phyloP scores from a whole-genome alignment of 2,113 vertebrate genomes.

The Amphiprion ocellaris region DNA sequence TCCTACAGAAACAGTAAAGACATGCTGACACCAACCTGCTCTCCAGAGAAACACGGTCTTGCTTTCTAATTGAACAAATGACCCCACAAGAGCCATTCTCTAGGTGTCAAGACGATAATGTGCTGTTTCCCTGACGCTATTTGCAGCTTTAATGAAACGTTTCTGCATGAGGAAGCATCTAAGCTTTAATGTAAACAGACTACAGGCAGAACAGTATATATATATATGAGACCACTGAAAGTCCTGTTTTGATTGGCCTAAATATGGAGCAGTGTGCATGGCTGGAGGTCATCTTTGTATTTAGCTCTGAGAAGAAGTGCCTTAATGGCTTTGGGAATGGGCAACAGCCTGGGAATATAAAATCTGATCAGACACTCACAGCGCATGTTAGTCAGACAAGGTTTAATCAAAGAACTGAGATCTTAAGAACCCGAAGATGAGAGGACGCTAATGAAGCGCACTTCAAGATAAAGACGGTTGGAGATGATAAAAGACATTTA shows the following conservation, averaged over 20 bases:
- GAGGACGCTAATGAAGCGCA: not conserved
- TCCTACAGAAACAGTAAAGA: constrained; percentile 24
- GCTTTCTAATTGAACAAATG: constrained; percentile 8
- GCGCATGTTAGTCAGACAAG: constrained; percentile 1
- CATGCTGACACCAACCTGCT: constrained; percentile 39
- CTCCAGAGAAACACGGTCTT: not conserved
- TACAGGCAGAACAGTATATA: not conserved
- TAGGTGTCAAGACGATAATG: constrained; percentile 8
- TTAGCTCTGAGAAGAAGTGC: constrained; percentile 56
- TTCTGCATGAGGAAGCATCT: not conserved
- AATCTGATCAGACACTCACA: constrained; percentile 50
- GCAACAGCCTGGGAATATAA: constrained; percentile 56
- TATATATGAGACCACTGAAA: constrained; percentile 12
- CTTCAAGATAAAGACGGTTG: not conserved
- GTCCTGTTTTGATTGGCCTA: constrained; percentile 50
- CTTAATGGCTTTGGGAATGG: constrained; percentile 66
- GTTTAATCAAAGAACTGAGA: constrained; percentile 11
- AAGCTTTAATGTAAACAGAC: constrained; percentile 1
- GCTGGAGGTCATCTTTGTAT: constrained; percentile 63
- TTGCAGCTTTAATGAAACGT: constrained; percentile 2
- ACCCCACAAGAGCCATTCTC: not conserved
- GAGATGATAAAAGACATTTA: not conserved
- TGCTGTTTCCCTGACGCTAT: not conserved
- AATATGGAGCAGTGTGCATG: constrained; percentile 34
- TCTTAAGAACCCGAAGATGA: not conserved